phyloP scores from a whole-genome alignment of 2,888 invertebrate genomes.

The Octodonta nipae region DNA sequence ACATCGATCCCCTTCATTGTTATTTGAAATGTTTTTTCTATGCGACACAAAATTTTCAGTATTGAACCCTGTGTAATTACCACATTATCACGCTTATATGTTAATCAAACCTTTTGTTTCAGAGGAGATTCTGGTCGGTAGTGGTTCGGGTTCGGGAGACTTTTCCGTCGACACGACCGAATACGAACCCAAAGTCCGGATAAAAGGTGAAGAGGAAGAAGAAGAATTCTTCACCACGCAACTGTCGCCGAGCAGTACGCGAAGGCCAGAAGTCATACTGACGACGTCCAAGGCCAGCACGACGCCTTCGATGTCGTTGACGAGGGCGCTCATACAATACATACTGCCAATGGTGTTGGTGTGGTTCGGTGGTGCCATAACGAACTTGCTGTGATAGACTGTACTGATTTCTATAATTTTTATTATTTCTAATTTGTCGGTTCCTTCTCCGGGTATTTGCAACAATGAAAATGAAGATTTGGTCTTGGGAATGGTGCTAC shows the following conservation, averaged over 20 bases:
- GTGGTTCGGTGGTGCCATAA: conserved; percentile 73
- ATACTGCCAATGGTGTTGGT: conserved; percentile 70
- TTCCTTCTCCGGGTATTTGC: too few relatives aligned
- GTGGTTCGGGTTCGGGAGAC: conserved; percentile 31
- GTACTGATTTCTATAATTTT: neutral
- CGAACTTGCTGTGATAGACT: conserved; percentile 64
- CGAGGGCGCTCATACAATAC: conserved; percentile 56
- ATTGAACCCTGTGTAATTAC: too few relatives aligned
- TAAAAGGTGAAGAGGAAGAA: conserved; percentile 8
- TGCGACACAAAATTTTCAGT: too few relatives aligned
- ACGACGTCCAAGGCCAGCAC: conserved; percentile 10
- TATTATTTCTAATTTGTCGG: too few relatives aligned
- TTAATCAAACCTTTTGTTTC: too few relatives aligned
- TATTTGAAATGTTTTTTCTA: too few relatives aligned
- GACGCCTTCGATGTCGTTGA: conserved; percentile 33
- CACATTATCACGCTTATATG: too few relatives aligned
- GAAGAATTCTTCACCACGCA: conserved; percentile 5
- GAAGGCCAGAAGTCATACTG: conserved; percentile 19
- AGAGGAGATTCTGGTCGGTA: conserved; percentile 29
- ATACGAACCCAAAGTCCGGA: conserved; percentile 15
- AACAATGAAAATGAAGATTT: neutral
- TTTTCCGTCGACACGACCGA: conserved; percentile 41
- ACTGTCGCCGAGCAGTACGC: conserved; percentile 10
- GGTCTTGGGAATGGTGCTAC: neutral
- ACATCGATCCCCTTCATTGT: too few relatives aligned